Percentiles rank a stretch among this genome's conserved stretches.
phyloP scores from a whole-genome alignment of 1,140 invertebrate species.

The Alviniconcha marisindica region DNA sequence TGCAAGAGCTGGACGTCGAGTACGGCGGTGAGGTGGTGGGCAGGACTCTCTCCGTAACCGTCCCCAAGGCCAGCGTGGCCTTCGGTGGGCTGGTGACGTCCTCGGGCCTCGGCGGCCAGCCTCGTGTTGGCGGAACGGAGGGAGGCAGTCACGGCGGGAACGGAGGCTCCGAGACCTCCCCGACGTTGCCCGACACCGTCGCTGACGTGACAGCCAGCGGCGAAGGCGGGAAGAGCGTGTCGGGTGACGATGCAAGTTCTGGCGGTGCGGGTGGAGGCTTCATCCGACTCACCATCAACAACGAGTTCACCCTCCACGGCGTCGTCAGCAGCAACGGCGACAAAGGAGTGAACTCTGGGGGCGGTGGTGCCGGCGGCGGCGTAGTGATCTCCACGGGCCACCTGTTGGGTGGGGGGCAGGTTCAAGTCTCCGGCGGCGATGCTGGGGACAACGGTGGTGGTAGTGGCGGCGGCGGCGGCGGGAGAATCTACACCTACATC shows the following conservation, averaged over 20 bases:
- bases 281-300: slow-evolving; percentile 42
- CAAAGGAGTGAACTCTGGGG: slow-evolving; percentile 40
- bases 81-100: slow-evolving; percentile 54
- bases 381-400: slow-evolving; percentile 46
- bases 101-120: slow-evolving; percentile 43
- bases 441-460: slow-evolving; percentile 47
- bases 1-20: slow-evolving; percentile 55
- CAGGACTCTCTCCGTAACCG: slow-evolving; percentile 50
- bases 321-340: slow-evolving; percentile 54
- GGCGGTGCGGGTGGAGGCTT: slow-evolving; percentile 61
- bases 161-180: slow-evolving; percentile 51
- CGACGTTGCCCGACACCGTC: slow-evolving; percentile 46
- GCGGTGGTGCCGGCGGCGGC: slow-evolving; percentile 63
- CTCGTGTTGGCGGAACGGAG: slow-evolving; percentile 44
- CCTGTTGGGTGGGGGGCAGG: slow-evolving; percentile 53
- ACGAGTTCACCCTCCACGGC: slow-evolving; percentile 54
- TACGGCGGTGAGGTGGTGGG: slow-evolving; percentile 56
- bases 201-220: slow-evolving; percentile 53
- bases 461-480: slow-evolving; percentile 61
- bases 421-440: slow-evolving; percentile 43
- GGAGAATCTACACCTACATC: slow-evolving; percentile 48
- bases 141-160: slow-evolving; percentile 60
- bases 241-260: slow-evolving; percentile 31
- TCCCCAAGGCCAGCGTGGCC: slow-evolving; percentile 53
- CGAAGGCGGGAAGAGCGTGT: slow-evolving; percentile 59